Evolutionary conservation across 2,888 invertebrate species (phyloP).

Genomic region (Hedya salicella): DNA sequence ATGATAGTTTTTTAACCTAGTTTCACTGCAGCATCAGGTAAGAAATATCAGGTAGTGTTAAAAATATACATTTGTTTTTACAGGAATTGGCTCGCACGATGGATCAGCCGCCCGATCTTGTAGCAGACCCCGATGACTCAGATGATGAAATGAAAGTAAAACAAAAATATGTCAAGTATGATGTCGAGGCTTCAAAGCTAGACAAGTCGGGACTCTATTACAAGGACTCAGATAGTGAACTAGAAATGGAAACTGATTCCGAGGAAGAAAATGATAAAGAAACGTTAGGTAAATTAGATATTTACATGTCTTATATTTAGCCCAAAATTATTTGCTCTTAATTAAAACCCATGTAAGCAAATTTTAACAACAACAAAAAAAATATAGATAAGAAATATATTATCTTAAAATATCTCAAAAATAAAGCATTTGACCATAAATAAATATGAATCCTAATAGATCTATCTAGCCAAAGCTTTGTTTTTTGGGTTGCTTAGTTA

Average conservation of each 20-base stretch:
- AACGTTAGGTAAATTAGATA: constrained; percentile 76
- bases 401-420: no score
- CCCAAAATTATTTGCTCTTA: no score
- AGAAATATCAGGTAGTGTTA: neutral
- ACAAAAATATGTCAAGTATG: constrained; percentile 86
- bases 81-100: constrained; percentile 83
- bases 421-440: no score
- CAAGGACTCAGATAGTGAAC: constrained; percentile 87
- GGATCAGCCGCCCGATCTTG: constrained; percentile 87
- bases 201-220: constrained; percentile 90
- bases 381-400: no score
- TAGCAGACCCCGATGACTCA: constrained; percentile 87
- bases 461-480: no score
- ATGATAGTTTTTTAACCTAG: no score
- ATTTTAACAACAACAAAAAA: no score
- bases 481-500: no score
- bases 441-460: no score
- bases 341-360: no score
- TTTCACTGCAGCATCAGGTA: no score
- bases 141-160: constrained; percentile 82
- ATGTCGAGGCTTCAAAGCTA: constrained; percentile 87
- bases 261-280: constrained; percentile 84
- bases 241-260: constrained; percentile 85
- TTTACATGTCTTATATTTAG: no score
- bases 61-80: constrained; percentile 39